Percentiles rank a stretch among this genome's conserved stretches.
These are phyloP conservation scores for Phengaris alcon DNA, from an alignment of 2,888 invertebrate species.

Conservation along the genomic window DNA sequence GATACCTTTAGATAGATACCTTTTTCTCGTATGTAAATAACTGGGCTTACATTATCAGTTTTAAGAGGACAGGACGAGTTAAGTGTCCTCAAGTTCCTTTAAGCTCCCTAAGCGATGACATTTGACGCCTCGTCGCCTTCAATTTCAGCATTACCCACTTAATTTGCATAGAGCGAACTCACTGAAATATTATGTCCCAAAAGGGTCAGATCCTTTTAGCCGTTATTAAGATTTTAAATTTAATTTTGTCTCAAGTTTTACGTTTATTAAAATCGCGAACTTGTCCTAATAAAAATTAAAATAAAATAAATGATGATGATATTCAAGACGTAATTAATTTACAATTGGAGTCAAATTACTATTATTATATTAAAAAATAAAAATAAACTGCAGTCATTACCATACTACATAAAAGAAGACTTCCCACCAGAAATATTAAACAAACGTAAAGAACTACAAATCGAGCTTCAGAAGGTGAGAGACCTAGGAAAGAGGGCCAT, in stretches of 20 bases:
- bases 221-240: conserved; percentile 33
- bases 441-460: too few relatives aligned
- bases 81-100: conserved; percentile 24
- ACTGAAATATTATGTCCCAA: conserved; percentile 57
- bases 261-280: not conserved
- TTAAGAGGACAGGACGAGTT: not conserved
- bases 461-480: too few relatives aligned
- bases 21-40: not conserved
- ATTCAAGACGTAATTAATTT: too few relatives aligned
- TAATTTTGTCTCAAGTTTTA: conserved; percentile 9
- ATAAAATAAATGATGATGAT: not conserved
- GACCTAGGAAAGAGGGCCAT: too few relatives aligned
- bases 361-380: too few relatives aligned
- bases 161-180: conserved; percentile 68
- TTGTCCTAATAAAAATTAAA: not conserved
- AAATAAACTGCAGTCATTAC: too few relatives aligned
- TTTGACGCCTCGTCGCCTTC: conserved; percentile 45
- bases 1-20: not conserved
- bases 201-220: conserved; percentile 45
- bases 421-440: too few relatives aligned
- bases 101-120: conserved; percentile 38
- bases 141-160: conserved; percentile 62
- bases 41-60: not conserved
- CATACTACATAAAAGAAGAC: too few relatives aligned
- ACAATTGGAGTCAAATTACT: too few relatives aligned